These are phyloP conservation scores for Artemia franciscana DNA, from an alignment of 1,140 invertebrate genomes.

Conservation along the genomic window DNA sequence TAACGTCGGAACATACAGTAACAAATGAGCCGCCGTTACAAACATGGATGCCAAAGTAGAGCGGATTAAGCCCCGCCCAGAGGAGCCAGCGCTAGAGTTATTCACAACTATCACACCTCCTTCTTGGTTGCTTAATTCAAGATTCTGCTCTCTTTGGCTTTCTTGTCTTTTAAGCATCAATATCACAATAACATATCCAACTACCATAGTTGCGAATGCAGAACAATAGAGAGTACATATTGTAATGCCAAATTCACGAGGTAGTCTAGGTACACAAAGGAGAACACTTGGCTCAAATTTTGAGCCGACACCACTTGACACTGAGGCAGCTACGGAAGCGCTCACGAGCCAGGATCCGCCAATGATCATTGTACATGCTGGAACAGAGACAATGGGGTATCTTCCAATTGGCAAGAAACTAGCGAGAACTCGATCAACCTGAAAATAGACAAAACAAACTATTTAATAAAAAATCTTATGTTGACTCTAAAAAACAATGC, in stretches of 20 bases:
- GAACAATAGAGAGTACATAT: slow-evolving; percentile 17
- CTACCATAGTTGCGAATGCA: slow-evolving; percentile 15
- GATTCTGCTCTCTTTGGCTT: slow-evolving; percentile 5
- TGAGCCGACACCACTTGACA: slow-evolving; percentile 14
- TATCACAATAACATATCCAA: slow-evolving; percentile 12
- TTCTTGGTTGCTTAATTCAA: slow-evolving; percentile 10
- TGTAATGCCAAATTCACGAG: slow-evolving; percentile 17
- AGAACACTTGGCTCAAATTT: slow-evolving; percentile 17
- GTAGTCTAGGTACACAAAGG: slow-evolving; percentile 18
- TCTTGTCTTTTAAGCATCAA: slow-evolving; percentile 1
- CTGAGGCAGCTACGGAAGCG: slow-evolving; percentile 12
- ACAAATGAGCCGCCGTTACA: slow-evolving; percentile 16
- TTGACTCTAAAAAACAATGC: too few species aligned
- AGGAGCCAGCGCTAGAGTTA: not conserved
- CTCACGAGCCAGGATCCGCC: slow-evolving; percentile 15
- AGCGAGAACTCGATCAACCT: slow-evolving; percentile 16
- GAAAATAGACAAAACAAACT: slow-evolving; percentile 7
- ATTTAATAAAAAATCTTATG: too few species aligned
- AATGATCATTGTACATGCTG: slow-evolving; percentile 9
- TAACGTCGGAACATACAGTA: slow-evolving; percentile 15
- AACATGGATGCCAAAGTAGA: slow-evolving; percentile 15
- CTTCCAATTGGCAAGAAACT: slow-evolving; percentile 17
- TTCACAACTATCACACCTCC: not conserved
- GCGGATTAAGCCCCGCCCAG: slow-evolving; percentile 10
- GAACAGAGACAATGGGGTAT: slow-evolving; percentile 9